Base-by-base conservation (phyloP, 2,113 vertebrate genomes). In the Heterochromis multidens region DNA sequence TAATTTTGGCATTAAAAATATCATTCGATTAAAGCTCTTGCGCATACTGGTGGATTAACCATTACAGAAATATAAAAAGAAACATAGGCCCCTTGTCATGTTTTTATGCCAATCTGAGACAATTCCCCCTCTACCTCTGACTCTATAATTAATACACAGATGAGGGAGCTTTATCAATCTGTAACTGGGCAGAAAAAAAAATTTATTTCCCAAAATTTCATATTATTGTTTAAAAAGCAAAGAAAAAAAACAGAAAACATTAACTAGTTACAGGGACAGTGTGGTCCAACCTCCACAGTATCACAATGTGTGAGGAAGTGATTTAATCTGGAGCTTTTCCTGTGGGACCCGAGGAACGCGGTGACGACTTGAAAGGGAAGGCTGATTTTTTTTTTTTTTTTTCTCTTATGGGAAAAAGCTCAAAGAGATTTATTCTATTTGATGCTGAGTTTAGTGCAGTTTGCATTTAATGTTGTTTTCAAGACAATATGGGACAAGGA, bases 241-340 rank as follows among this genome's bases (percentile, higher is more conserved):
- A 43, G 23, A 54, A 54, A 6, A 4, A 65, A 33, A 61, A 46
- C 14, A 70, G 35, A 37, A 70, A 46, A 16, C n/a, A 54, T 40
- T 78, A 70, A 57, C 6, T 52, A 83, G 81, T 63, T 14, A 37
- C 60, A 83, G 80, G 77, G 79, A 23, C 58, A 43, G 59, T 61
- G 29, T 25, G 77, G 86, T 83, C 65, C 2, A 6, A 65, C 79
- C 84, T 81, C 91, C 54, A 78, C 13, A 7, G 70, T 61, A 84
- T 90, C 87, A 94, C 91, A 94, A 90, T 93, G 87, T 77, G 85
- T 82, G 85, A 91, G 94, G 94, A 93, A 94, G 86, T 94, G 93
- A 92, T 88, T 86, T 83, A 81, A 93, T 92, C 87, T 35, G 8
- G 72, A 65, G 81, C 70, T 81, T 87, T 95, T 94, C 93, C 93